Percentiles rank a stretch among this genome's conserved stretches.
Conservation (phyloP, 2,888 invertebrate species). For the Parnassius mnemosyne region DNA sequence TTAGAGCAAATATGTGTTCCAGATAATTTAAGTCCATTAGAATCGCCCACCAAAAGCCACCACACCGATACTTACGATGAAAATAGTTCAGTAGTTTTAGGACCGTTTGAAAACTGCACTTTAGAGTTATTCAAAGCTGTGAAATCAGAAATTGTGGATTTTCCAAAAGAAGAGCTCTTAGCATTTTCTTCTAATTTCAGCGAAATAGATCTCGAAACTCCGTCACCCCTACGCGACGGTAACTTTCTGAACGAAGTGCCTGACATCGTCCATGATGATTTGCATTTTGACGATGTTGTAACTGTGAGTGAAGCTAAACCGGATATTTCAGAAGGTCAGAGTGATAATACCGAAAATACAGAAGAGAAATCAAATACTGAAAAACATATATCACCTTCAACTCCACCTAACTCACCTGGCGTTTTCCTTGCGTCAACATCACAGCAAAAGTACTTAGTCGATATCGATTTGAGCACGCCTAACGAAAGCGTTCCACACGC, state of each 20-base stretch:
- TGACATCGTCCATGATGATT: slow-evolving; percentile 59
- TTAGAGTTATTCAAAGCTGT: slow-evolving; percentile 73
- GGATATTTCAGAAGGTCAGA: slow-evolving; percentile 40
- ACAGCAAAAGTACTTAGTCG: slow-evolving; percentile 62
- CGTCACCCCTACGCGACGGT: slow-evolving; percentile 68
- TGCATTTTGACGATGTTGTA: slow-evolving; percentile 56
- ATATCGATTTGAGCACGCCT: slow-evolving; percentile 53
- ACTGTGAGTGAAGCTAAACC: slow-evolving; percentile 52
- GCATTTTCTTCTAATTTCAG: slow-evolving; percentile 79
- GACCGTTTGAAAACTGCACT: slow-evolving; percentile 79
- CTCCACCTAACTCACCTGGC: slow-evolving; percentile 73
- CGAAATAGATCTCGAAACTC: slow-evolving; percentile 72
- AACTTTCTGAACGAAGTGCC: slow-evolving; percentile 75
- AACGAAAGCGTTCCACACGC: slow-evolving; percentile 31
- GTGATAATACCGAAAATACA: slow-evolving; percentile 46
- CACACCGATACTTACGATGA: slow-evolving; percentile 72
- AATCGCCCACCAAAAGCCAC: slow-evolving; percentile 70
- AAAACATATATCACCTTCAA: slow-evolving; percentile 61
- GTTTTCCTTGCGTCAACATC: slow-evolving; percentile 62
- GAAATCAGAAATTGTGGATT: slow-evolving; percentile 69
- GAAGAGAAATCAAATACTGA: slow-evolving; percentile 59
- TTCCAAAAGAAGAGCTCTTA: slow-evolving; percentile 71
- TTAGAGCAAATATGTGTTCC: slow-evolving; percentile 56
- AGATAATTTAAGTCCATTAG: slow-evolving; percentile 64
- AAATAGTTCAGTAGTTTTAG: slow-evolving; percentile 79